A percentile compares a stretch with the other conserved stretches of the same genome.
Evolutionary conservation across 2,797 vertebrate genomes (phyloP).

Genomic region (Hippoglossus hippoglossus): DNA sequence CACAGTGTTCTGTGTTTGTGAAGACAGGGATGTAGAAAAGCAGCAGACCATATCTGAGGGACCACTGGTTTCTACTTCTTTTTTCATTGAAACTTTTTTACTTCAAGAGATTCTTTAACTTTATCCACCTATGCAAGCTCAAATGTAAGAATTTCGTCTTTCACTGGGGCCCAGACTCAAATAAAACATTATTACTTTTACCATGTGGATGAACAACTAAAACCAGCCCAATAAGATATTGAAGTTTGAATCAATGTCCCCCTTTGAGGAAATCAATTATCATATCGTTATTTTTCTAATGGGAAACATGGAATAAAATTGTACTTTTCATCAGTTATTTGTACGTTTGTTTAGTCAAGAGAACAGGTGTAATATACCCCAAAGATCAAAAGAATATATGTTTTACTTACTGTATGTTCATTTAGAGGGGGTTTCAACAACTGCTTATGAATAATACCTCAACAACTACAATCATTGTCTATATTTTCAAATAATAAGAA

Average conservation of each 20-base stretch:
- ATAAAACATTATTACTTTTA: conserved; percentile 32
- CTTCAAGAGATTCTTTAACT: conserved; percentile 61
- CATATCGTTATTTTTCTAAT: neutral
- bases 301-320: no score
- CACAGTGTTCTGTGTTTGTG: conserved; percentile 54
- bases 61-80: conserved; percentile 51
- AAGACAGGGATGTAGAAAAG: conserved; percentile 64
- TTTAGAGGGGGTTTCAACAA: no score
- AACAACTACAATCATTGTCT: no score
- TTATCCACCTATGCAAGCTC: conserved; percentile 42
- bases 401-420: no score
- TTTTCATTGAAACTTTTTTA: conserved; percentile 53
- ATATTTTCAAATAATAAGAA: no score
- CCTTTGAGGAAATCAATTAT: neutral
- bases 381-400: no score
- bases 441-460: no score
- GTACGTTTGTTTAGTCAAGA: no score
- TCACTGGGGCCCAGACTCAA: conserved; percentile 20
- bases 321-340: no score
- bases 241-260: neutral
- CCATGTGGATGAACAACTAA: neutral
- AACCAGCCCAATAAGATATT: neutral
- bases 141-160: conserved; percentile 35
- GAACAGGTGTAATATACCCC: no score
- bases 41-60: conserved; percentile 71